Conservation (phyloP, 2,113 vertebrate genomes). For the Camelus dromedarius region DNA sequence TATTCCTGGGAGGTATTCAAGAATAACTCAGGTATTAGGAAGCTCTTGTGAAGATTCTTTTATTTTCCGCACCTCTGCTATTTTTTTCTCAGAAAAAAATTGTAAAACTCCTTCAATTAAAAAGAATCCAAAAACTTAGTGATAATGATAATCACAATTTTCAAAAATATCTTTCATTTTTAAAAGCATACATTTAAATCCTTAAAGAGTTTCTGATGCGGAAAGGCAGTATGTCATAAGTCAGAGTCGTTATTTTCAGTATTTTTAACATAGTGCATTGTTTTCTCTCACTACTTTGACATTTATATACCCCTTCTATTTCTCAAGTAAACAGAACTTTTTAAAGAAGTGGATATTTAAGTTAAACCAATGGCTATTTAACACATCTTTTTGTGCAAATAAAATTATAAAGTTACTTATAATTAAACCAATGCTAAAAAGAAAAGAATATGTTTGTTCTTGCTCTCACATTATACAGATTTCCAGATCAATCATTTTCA, state of each 20-base stretch:
- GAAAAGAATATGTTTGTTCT: background rate
- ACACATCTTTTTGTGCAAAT: background rate
- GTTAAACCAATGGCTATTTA: background rate
- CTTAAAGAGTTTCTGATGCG: constrained; percentile 29
- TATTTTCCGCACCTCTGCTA: constrained; percentile 64
- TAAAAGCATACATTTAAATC: constrained; percentile 55
- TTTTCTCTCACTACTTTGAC: background rate
- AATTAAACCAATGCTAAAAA: constrained; percentile 37
- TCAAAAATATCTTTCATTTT: constrained; percentile 47
- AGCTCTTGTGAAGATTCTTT: constrained; percentile 56
- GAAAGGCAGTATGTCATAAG: background rate
- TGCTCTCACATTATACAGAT: constrained; percentile 54
- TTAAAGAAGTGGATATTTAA: constrained; percentile 15
- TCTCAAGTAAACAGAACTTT: background rate
- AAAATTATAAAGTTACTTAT: background rate
- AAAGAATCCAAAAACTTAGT: constrained; percentile 45
- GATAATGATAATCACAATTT: background rate
- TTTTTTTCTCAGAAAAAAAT: constrained; percentile 63
- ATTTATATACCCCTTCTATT: background rate
- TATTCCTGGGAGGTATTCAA: constrained; percentile 55
- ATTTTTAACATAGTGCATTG: background rate
- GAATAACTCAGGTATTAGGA: constrained; percentile 67
- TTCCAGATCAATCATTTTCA: constrained; percentile 59
- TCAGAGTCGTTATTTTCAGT: background rate
- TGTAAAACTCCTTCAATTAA: constrained; percentile 54